Percentiles rank a stretch among this genome's conserved stretches.
Evolutionary conservation across 2,888 invertebrate species (phyloP).

Genomic region (Cerceris ruficornis): DNA sequence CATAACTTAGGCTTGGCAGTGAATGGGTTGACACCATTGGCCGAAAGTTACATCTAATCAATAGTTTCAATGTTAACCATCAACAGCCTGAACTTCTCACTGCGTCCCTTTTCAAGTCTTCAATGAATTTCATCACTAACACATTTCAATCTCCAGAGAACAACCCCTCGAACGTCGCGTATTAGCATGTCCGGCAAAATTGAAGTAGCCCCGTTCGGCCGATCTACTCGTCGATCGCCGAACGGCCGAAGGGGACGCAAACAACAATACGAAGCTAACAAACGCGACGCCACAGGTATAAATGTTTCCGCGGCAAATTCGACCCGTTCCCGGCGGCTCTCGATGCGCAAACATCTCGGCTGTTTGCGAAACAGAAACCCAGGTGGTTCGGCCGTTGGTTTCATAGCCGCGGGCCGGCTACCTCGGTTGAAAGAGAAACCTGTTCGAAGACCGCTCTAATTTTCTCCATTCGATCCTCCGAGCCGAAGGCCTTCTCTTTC

Average conservation of each 20-base stretch:
- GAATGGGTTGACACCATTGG: too few relatives aligned
- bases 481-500: background rate
- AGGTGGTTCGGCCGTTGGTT: constrained; percentile 19
- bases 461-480: constrained; percentile 26
- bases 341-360: constrained; percentile 26
- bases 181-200: background rate
- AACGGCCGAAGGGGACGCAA: background rate
- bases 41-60: too few relatives aligned
- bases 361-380: constrained; percentile 45
- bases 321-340: constrained; percentile 6
- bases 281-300: constrained; percentile 5
- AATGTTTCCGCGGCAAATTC: constrained; percentile 28
- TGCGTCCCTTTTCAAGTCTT: background rate
- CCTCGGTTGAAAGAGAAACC: constrained; percentile 21
- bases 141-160: constrained; percentile 3
- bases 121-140: background rate
- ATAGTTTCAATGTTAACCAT: too few relatives aligned
- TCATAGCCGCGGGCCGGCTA: constrained; percentile 12
- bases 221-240: constrained; percentile 1
- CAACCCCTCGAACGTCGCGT: constrained; percentile 2
- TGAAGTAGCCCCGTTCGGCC: constrained; percentile 24
- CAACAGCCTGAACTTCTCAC: too few relatives aligned
- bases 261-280: constrained; percentile 1
- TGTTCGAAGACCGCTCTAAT: constrained; percentile 49
- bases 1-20: too few relatives aligned